phyloP scores from a whole-genome alignment of 2,113 vertebrate species.

The Mastomys natalensis region DNA sequence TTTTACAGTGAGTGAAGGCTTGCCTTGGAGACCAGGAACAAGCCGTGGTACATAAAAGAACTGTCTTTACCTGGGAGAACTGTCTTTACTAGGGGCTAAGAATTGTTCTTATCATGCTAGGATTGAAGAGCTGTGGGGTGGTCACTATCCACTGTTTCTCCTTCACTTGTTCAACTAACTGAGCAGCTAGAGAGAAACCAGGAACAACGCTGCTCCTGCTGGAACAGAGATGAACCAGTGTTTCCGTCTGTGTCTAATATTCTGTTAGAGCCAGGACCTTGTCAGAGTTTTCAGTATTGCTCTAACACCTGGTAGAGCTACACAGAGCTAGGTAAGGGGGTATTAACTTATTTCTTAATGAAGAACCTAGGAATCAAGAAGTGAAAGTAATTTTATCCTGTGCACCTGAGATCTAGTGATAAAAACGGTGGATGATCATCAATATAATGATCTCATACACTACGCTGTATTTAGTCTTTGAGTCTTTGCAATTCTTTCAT shows the following conservation, averaged over 20 bases:
- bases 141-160: neutral
- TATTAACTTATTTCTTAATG: constrained; percentile 2
- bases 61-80: neutral
- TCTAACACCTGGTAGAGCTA: neutral
- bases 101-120: neutral
- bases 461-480: constrained; percentile 2
- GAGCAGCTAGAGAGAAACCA: neutral
- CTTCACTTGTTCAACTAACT: constrained; percentile 36
- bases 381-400: neutral
- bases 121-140: neutral
- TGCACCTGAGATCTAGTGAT: neutral
- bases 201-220: neutral
- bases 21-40: neutral
- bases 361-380: neutral
- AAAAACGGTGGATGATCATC: neutral
- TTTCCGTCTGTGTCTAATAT: neutral
- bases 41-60: neutral
- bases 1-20: neutral
- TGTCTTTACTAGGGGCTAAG: neutral
- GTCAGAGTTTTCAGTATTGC: neutral
- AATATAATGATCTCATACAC: neutral
- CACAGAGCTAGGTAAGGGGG: neutral
- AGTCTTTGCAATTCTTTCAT: neutral
- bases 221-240: neutral
- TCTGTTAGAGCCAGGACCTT: neutral